phyloP scores from a whole-genome alignment of 1,140 invertebrate species.

The Ips typographus region DNA sequence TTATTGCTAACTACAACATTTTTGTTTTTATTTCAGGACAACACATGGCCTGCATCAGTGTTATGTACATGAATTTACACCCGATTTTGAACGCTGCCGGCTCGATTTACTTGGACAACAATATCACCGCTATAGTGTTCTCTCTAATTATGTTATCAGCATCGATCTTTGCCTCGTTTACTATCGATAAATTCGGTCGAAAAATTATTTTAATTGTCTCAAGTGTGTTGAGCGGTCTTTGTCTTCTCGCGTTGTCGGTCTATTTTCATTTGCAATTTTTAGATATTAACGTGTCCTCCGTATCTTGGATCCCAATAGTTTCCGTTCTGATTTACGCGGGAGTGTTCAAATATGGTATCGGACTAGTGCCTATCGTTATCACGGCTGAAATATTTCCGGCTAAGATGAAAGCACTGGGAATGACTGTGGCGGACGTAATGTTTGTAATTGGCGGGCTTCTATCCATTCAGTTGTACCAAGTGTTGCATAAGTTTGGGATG shows the following conservation, averaged over 20 bases:
- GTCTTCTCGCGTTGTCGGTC: constrained; percentile 38
- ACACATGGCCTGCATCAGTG: constrained; percentile 54
- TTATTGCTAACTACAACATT: too few species aligned
- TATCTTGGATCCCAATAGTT: constrained; percentile 42
- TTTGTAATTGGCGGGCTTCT: constrained; percentile 58
- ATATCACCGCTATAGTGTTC: constrained; percentile 43
- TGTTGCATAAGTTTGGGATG: constrained; percentile 57
- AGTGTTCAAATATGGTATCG: constrained; percentile 42
- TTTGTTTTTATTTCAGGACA: constrained; percentile 55
- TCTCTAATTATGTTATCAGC: constrained; percentile 42
- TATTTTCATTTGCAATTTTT: constrained; percentile 45
- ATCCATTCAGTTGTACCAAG: constrained; percentile 65
- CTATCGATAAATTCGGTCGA: constrained; percentile 45
- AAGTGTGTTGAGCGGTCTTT: constrained; percentile 37
- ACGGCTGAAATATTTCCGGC: constrained; percentile 61
- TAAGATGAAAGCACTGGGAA: constrained; percentile 57
- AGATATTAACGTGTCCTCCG: constrained; percentile 24
- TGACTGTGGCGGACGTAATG: constrained; percentile 46
- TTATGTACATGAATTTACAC: constrained; percentile 43
- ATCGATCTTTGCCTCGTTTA: constrained; percentile 34
- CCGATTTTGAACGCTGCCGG: constrained; percentile 41
- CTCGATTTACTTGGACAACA: constrained; percentile 35
- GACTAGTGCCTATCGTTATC: constrained; percentile 69
- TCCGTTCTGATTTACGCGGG: constrained; percentile 42
- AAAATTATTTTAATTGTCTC: constrained; percentile 43